Base-by-base conservation (phyloP, 2,888 invertebrate species). In the Ichneumoninae sp. region DNA sequence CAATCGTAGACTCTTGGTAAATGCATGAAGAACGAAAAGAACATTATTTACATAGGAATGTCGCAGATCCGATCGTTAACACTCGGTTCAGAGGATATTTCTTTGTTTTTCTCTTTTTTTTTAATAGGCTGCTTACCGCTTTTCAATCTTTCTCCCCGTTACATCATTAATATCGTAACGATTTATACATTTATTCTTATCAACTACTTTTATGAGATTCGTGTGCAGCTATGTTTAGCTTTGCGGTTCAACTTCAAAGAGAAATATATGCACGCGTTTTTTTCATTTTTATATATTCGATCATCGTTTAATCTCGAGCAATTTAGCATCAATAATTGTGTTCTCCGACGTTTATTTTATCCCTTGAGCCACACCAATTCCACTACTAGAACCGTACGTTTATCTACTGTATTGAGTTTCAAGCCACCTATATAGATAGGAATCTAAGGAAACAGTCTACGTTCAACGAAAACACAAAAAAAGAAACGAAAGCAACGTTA, bases 31-130 rank as follows among this genome's bases (percentile, higher is more conserved):
- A 80, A 80, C 69, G 50, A 70, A 82, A 69, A 54, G 47, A 54
- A 70, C 40, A 78, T 83, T 86, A 87, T 86, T 83, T 86, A 86
- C 86, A 86, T 81, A 81, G 84, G 83, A 86, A 78, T 85, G 72
- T 82, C 70, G 75, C 81, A 54, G 65, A 71, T 72, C 52, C 80
- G 52, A 65, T 78, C 62, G 62, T 74, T 40, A 60, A 47, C 75
- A 16, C 47, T 84, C 74, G 22, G 33, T 44, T 16, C 47, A 30
- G 47, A 74, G 19, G n/a, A 54, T 54, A 52, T 62, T 30, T 16
- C 3, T 60, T 26, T 60, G 40, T 60, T 60, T 30, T 16, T 60
- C 16, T 62, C 5, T 62, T 60, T 50, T 68, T 30, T 30, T 26
- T 52, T 65, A 52, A 22, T 50, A 69, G 50, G 54, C 65, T 79